These are phyloP conservation scores for Cataglyphis rosenhaueri DNA, from an alignment of 2,888 invertebrate species.

Conservation along the genomic window DNA sequence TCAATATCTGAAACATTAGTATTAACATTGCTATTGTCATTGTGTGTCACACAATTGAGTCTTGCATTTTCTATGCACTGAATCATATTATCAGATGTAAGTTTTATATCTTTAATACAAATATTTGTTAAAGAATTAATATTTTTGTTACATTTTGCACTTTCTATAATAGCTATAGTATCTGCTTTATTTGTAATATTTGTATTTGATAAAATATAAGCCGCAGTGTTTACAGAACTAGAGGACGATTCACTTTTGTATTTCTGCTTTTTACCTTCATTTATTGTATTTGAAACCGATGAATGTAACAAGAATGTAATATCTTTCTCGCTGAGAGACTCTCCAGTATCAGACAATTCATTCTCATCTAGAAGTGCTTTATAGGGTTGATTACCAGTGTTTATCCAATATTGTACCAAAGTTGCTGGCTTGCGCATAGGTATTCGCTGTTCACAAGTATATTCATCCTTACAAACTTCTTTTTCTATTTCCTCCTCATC, in stretches of 20 bases:
- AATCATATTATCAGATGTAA: not conserved
- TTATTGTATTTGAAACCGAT: not conserved
- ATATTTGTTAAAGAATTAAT: not conserved
- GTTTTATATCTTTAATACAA: not conserved
- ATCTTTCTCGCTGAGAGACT: constrained; percentile 69
- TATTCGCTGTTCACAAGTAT: constrained; percentile 42
- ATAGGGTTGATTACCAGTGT: constrained; percentile 78
- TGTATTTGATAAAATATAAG: constrained; percentile 78
- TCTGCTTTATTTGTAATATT: constrained; percentile 76
- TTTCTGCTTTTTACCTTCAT: not conserved
- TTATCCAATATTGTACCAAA: constrained; percentile 79
- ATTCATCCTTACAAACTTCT: not conserved
- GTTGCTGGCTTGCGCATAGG: constrained; percentile 71
- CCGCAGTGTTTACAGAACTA: constrained; percentile 80
- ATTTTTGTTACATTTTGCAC: constrained; percentile 58
- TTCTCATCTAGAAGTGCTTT: constrained; percentile 24
- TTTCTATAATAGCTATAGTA: constrained; percentile 73
- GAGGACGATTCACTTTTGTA: constrained; percentile 55
- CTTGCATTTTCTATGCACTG: not conserved
- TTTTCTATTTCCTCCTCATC: constrained; percentile 33
- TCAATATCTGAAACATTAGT: not conserved
- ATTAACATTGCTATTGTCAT: not conserved
- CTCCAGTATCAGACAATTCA: constrained; percentile 58
- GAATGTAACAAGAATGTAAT: not conserved
- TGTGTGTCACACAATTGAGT: not conserved